These are phyloP conservation scores for Platanista minor DNA, from an alignment of 2,113 vertebrate species.

Conservation along the genomic window DNA sequence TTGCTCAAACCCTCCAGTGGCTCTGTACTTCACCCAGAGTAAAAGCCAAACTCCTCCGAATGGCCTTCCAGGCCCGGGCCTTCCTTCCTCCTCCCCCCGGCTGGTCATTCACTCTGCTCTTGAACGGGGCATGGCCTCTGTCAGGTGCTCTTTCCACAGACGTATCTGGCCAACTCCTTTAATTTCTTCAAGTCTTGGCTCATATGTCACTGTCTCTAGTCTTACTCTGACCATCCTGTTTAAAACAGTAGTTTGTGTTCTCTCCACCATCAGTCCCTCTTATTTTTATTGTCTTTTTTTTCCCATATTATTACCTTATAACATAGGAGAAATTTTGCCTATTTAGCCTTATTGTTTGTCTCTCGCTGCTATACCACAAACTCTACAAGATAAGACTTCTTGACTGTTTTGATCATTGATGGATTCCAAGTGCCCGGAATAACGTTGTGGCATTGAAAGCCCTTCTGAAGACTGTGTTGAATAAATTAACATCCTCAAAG, in stretches of 20 bases:
- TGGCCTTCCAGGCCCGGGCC: not conserved
- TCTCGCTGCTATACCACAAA: not conserved
- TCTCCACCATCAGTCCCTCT: not conserved
- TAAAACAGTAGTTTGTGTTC: no score
- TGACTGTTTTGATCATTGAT: not conserved
- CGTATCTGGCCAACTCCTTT: no score
- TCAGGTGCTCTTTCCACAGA: not conserved
- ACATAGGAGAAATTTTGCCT: not conserved
- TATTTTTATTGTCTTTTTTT: not conserved
- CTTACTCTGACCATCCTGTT: not conserved
- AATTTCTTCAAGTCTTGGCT: not conserved
- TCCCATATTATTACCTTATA: not conserved
- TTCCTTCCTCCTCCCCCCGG: not conserved
- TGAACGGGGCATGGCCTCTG: no score
- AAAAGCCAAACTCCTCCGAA: not conserved
- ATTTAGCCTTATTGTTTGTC: not conserved
- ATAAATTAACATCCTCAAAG: not conserved
- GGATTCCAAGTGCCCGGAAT: not conserved
- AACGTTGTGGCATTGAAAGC: not conserved
- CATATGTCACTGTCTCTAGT: not conserved
- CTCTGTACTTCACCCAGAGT: not conserved
- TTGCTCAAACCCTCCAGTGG: not conserved
- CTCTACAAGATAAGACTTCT: not conserved
- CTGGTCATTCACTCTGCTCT: no score
- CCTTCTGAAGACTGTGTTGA: not conserved